phyloP scores from a whole-genome alignment of 1,140 invertebrate species.

The Lepidostoma basale region DNA sequence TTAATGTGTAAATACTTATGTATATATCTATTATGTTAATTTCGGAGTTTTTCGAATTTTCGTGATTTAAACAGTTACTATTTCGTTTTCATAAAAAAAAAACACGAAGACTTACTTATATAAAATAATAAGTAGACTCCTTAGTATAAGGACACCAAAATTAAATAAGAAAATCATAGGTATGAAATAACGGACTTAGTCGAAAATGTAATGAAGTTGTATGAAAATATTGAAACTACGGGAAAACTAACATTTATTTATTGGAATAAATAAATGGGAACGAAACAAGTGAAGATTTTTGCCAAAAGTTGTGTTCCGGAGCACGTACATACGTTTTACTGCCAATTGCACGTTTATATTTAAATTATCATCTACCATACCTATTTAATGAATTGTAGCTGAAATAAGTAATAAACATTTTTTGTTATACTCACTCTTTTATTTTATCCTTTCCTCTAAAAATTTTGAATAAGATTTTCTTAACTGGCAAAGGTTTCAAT shows the following conservation, averaged over 20 bases:
- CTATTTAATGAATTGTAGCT: constrained; percentile 42
- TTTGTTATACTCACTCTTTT: constrained; percentile 37
- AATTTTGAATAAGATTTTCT: too few species aligned
- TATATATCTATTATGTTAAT: constrained; percentile 15
- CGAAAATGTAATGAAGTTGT: constrained; percentile 9
- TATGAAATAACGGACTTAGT: constrained; percentile 26
- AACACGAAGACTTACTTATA: constrained; percentile 37
- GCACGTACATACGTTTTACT: constrained; percentile 42
- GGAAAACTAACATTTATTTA: constrained; percentile 1
- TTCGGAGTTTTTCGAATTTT: not conserved
- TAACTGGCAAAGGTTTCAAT: too few species aligned
- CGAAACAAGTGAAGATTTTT: constrained; percentile 28
- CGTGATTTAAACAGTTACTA: constrained; percentile 3
- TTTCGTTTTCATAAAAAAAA: constrained; percentile 19
- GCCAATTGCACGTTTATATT: constrained; percentile 46
- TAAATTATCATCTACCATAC: constrained; percentile 44
- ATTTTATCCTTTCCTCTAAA: not conserved
- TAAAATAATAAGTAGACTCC: constrained; percentile 36
- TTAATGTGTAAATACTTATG: constrained; percentile 10
- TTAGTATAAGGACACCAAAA: constrained; percentile 42
- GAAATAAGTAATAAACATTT: constrained; percentile 45
- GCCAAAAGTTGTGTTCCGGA: constrained; percentile 46
- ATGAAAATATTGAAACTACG: not conserved
- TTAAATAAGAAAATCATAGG: constrained; percentile 6
- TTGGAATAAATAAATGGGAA: constrained; percentile 25